Evolutionary conservation across 2,113 vertebrate species (phyloP), one percentile per base, ranked within the genome.

Genomic region (Tenebrosternarchus preto): DNA sequence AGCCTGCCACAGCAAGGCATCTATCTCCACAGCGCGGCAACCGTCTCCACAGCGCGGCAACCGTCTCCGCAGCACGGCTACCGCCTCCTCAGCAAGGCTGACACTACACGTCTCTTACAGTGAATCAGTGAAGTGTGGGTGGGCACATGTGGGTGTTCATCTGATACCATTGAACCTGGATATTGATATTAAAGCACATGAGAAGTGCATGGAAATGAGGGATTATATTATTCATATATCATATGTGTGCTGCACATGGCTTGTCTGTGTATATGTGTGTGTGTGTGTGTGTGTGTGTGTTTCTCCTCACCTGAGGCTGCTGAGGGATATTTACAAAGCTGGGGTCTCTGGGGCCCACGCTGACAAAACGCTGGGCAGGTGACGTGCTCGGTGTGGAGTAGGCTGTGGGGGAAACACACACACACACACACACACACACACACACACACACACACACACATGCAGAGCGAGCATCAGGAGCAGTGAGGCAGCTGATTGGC

Each of bases 281-380:
- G 70, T 68, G 68, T 64, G 67, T 31, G 66, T 60, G 67, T 25
- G 72, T 69, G 36, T 29, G 53, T 29, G 87, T 86, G 86, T 83
- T 92, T 90, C 88, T 88, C 90, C 95, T 92, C 94, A 99, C 97
- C 97, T 99, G 97, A 92, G 96, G 97, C 93, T 99, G 97, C 94
- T 99, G 97, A 93, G 97, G 97, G 94, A 98, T 98, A 96, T 99
- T 98, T 96, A 96, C 95, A 95, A 98, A 98, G 95, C 96, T 94
- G 90, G 97, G 95, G 93, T 98, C 97, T 95, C 97, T 93, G 91
- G 97, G 97, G 93, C 97, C 97, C 89, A 98, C 97, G 90, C 97
- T 99, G 95, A 99, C 97, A 91, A 99, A 99, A 93, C 97, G 93
- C 93, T 99, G 98, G 92, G 97, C 96, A 83, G 97, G 96, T 94